A percentile compares a stretch with the other conserved stretches of the same genome.
These are phyloP conservation scores for Syrrhaptes paradoxus DNA, from an alignment of 2,113 vertebrate genomes.

Conservation along the genomic window DNA sequence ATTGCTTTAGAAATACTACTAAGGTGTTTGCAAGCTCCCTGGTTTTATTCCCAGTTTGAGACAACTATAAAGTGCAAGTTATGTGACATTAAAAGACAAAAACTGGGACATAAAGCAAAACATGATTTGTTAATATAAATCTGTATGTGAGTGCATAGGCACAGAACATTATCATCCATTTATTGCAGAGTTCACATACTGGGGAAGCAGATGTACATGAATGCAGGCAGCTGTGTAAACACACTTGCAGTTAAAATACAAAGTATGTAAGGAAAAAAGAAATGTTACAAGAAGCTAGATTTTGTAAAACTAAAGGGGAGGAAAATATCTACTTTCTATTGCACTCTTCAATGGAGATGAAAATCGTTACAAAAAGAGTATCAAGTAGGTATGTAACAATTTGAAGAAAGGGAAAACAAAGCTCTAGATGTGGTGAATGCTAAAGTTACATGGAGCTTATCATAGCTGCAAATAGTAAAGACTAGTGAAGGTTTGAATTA, in stretches of 20 bases:
- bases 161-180: background rate
- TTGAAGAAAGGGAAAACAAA: background rate
- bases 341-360: background rate
- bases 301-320: too few relatives aligned
- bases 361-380: background rate
- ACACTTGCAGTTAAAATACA: background rate
- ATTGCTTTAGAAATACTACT: slow-evolving; percentile 1
- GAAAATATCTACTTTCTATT: background rate
- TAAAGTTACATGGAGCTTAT: background rate
- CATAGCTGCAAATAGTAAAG: background rate
- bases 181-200: background rate
- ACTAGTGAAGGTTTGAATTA: background rate
- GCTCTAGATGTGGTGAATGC: background rate
- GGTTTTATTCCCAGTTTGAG: background rate
- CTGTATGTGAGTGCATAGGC: background rate
- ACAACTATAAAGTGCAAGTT: background rate
- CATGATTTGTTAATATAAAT: background rate
- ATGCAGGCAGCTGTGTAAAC: background rate
- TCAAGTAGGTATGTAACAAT: background rate
- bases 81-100: background rate
- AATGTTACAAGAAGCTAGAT: background rate
- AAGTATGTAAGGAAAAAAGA: background rate
- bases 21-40: background rate
- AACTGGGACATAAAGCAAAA: background rate
- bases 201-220: background rate